Evolutionary conservation across 2,888 invertebrate species (phyloP), one percentile per base, ranked within the genome.

Genomic region (Caenorhabditis plicata): DNA sequence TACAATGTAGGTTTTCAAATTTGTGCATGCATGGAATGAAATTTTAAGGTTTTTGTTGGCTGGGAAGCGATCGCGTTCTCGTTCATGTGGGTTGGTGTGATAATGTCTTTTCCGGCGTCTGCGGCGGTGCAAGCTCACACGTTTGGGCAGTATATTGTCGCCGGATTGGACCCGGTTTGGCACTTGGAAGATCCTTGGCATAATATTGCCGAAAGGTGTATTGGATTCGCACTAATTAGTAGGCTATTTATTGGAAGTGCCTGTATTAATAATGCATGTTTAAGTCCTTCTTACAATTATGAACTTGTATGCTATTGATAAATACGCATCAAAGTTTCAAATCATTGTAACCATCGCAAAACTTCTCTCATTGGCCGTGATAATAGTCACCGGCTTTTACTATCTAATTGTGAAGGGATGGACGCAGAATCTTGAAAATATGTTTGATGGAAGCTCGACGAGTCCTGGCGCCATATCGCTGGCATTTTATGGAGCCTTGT

Each of bases 41-140:
- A 36, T 9, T 17, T 60, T 2, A 33, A 61, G 61, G 61, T 58
- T 1, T 68, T 49, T 33, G 71, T 71, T 19, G 63, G 63, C 11
- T 70, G 70, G 70, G 56, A 68, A 41, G 58, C 58, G 5, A 33
- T 67, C 33, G 72, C 72, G 2, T 72, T 72, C 51, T 52, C 63
- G 4, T 72, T 72, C 57, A 72, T 72, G 72, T 60, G 53, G 60
- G 60, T 55, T 38, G 55, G 60, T 0, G 64, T 60, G 9, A 36
- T 60, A 31, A 63, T 73, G 62, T 68, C 68, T 1, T 73, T 66
- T 41, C 73, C 73, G 15, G 73, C 73, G 15, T 66, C 64, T 20
- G 73, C 69, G 0, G 73, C 73, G 17, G 73, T 73, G 7, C 73
- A 73, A 41, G 69, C 71, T 13, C 62, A 66, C 27, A 73, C 73